A percentile compares a stretch with the other conserved stretches of the same genome.
phyloP scores from a whole-genome alignment of 64 coral and sea anemone genomes.

The Pocillopora damicornis region DNA sequence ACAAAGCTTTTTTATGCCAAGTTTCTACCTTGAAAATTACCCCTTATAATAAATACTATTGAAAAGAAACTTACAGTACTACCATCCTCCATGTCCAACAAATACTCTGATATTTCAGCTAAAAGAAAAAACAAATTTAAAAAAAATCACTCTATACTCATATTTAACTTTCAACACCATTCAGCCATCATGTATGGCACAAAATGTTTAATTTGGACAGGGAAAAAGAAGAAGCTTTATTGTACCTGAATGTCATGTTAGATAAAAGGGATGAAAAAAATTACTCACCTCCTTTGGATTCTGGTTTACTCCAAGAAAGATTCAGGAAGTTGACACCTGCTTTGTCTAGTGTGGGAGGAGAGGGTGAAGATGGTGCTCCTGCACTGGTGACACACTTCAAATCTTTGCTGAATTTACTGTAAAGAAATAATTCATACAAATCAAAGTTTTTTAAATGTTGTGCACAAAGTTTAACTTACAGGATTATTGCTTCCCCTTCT shows the following conservation, averaged over 20 bases:
- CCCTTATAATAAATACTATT: too few species aligned
- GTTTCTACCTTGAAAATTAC: too few species aligned
- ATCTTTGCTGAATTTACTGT: constrained; percentile 87
- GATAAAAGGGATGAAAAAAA: neutral
- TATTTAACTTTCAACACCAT: too few species aligned
- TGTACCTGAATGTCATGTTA: neutral
- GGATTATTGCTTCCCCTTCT: too few species aligned
- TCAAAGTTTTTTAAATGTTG: neutral
- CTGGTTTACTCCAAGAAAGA: constrained; percentile 80
- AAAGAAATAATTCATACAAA: neutral
- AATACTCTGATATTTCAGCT: constrained; percentile 94
- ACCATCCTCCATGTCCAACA: constrained; percentile 92
- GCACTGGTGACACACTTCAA: constrained; percentile 69
- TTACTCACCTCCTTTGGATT: constrained; percentile 83
- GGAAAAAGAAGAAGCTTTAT: too few species aligned
- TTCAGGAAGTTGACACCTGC: constrained; percentile 58
- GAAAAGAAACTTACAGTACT: constrained; percentile 38
- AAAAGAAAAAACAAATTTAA: neutral
- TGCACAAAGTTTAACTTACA: neutral
- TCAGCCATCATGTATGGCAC: too few species aligned
- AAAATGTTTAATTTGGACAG: too few species aligned
- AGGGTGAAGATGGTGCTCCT: constrained; percentile 72
- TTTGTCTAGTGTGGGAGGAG: constrained; percentile 59
- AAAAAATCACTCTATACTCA: neutral
- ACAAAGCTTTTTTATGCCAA: too few species aligned